Percentiles rank a stretch among this genome's conserved stretches.
phyloP scores from a whole-genome alignment of 2,888 invertebrate genomes.

The Lasioglossum pauxillum region DNA sequence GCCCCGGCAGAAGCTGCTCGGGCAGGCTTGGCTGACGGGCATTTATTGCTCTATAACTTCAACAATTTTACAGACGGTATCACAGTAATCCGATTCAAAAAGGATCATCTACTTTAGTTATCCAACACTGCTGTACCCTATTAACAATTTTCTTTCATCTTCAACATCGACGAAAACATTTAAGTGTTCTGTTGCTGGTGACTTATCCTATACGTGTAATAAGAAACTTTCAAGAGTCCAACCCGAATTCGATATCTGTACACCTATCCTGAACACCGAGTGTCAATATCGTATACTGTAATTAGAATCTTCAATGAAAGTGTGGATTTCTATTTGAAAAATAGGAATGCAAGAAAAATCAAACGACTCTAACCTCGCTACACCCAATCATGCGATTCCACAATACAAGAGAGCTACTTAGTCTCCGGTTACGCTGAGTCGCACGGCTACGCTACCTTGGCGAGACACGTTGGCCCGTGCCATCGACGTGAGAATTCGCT shows the following conservation, averaged over 20 bases:
- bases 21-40: no score
- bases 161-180: neutral
- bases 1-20: no score
- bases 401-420: slow-evolving; percentile 82
- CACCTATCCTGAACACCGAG: slow-evolving; percentile 13
- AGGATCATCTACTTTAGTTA: neutral
- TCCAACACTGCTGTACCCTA: neutral
- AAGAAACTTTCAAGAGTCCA: slow-evolving; percentile 7
- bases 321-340: slow-evolving; percentile 11
- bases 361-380: slow-evolving; percentile 81
- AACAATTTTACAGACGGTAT: neutral
- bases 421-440: slow-evolving; percentile 76
- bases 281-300: slow-evolving; percentile 13
- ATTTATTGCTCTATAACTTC: neutral
- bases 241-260: slow-evolving; percentile 9
- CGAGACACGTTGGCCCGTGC: slow-evolving; percentile 86
- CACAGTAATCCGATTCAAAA: neutral
- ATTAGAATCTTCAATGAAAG: neutral
- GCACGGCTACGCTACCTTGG: slow-evolving; percentile 88
- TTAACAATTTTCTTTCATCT: neutral
- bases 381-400: slow-evolving; percentile 82
- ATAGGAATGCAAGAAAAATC: slow-evolving; percentile 66
- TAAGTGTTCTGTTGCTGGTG: neutral
- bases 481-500: slow-evolving; percentile 88
- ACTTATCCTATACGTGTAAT: neutral